Percentiles rank a stretch among this genome's conserved stretches.
phyloP scores from a whole-genome alignment of 2,113 vertebrate genomes.

The Paramisgurnus dabryanus region DNA sequence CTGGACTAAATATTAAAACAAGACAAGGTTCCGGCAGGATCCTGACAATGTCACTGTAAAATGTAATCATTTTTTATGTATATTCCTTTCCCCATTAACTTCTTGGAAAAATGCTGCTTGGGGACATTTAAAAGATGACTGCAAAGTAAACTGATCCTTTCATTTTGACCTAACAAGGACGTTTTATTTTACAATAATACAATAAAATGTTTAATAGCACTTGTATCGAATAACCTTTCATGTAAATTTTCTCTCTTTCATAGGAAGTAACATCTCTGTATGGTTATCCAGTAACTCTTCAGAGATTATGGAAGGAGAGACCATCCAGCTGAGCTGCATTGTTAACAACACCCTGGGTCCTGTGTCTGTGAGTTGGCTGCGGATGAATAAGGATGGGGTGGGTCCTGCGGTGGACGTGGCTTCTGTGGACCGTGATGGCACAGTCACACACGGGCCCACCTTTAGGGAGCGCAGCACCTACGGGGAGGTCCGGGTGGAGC shows the following conservation, averaged over 20 bases:
- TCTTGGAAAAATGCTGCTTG: too few species aligned
- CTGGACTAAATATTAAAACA: too few species aligned
- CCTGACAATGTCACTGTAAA: too few species aligned
- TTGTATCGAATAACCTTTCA: background rate
- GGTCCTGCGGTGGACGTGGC: conserved; percentile 77
- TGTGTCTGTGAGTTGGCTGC: conserved; percentile 86
- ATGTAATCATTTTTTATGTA: too few species aligned
- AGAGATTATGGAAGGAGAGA: conserved; percentile 85
- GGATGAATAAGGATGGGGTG: conserved; percentile 78
- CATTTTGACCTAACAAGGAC: too few species aligned
- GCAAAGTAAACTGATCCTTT: too few species aligned
- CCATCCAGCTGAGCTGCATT: conserved; percentile 83
- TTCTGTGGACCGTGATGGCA: conserved; percentile 85
- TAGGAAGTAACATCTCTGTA: conserved; percentile 92
- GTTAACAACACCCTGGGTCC: conserved; percentile 77
- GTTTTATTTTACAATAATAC: too few species aligned
- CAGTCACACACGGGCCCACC: conserved; percentile 74
- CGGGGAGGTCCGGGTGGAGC: conserved; percentile 86
- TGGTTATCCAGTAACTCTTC: conserved; percentile 86
- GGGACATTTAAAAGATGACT: too few species aligned
- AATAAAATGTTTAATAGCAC: background rate
- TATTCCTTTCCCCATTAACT: too few species aligned
- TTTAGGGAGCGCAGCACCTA: conserved; percentile 87
- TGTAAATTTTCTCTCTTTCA: background rate
- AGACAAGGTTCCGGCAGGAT: too few species aligned